Evolutionary conservation across 2,888 invertebrate genomes (phyloP), one percentile per base, ranked within the genome.

Genomic region (Lumbricus terrestris): DNA sequence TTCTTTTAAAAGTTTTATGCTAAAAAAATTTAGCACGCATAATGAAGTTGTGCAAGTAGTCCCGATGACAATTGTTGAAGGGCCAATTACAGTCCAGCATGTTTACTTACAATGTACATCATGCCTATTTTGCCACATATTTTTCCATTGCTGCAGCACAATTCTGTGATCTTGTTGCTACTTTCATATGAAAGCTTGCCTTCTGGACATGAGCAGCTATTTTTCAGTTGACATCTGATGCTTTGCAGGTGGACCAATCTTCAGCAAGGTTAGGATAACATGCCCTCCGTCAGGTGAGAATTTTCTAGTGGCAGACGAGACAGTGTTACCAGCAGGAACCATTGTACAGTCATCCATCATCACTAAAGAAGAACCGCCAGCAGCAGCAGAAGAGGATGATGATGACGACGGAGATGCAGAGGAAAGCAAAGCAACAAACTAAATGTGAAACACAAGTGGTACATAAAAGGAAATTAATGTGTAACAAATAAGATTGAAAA

Each of bases 261-360:
- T 94, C 47, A 91, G 91, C 18, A 91, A 92, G 42, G 91, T 93
- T 1, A 89, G 42, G 18, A 88, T 94, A 34, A 91, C 93, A 82
- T 93, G 93, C 6, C 94, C 94, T 16, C 94, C 94, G 40, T 94
- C 94, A n/a, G 91, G 92, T 13, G 94, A 94, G 91, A 90, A 91
- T 33, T 93, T 94, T 91, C 42, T 91, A 15, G 89, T 94, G 40
- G 89, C 92, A n/a, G 89, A 89, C 16, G 89, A 90, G 5, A 40
- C 38, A 83, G 90, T 91, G 23, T 82, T 91, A 54, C 90, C 91
- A 16, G 37, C 33, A 40, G 42, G 42, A 23, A 88, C 88, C 23
- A 37, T 88, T 5, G 16, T 42, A 40, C 40, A 88, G 88, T 23
- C 85, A 35, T 6, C 34, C 34, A 85, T 3, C 37, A 23, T 85